Conservation (phyloP, 2,113 vertebrate species). For the Rhabdomys dilectus region DNA sequence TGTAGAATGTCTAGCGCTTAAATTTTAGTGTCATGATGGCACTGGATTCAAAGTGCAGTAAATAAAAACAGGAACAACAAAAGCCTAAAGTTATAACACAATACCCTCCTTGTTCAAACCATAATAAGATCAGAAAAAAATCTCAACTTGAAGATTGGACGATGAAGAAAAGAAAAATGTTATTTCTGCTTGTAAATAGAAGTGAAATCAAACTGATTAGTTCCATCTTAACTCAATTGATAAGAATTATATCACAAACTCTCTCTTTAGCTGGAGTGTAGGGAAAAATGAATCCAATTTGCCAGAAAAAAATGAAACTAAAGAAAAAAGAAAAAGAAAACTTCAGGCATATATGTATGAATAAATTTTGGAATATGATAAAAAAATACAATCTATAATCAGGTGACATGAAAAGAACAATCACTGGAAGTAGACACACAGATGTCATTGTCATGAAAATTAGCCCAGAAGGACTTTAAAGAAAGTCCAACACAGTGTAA, state of each 20-base stretch:
- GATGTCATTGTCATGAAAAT: not conserved
- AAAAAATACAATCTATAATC: not conserved
- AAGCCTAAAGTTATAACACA: not conserved
- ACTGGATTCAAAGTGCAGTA: not conserved
- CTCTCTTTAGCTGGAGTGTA: not conserved
- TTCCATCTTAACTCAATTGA: not conserved
- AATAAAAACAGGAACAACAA: not conserved
- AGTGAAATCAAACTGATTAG: not conserved
- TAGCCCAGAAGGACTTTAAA: not conserved
- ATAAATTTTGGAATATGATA: not conserved
- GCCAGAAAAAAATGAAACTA: not conserved
- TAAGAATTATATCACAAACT: not conserved
- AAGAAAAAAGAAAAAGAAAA: not conserved
- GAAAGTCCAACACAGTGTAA: not conserved
- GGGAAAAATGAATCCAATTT: not conserved
- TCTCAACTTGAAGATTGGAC: not conserved
- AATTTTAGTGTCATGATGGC: not conserved
- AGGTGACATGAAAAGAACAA: not conserved
- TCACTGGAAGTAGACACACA: not conserved
- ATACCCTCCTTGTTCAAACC: not conserved
- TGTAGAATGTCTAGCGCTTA: not conserved
- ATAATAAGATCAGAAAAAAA: slow-evolving; percentile 31
- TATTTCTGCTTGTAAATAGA: not conserved
- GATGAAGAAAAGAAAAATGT: not conserved
- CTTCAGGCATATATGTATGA: not conserved